Base-by-base conservation (phyloP, 2,797 vertebrate genomes). In the Lateolabrax maculatus region DNA sequence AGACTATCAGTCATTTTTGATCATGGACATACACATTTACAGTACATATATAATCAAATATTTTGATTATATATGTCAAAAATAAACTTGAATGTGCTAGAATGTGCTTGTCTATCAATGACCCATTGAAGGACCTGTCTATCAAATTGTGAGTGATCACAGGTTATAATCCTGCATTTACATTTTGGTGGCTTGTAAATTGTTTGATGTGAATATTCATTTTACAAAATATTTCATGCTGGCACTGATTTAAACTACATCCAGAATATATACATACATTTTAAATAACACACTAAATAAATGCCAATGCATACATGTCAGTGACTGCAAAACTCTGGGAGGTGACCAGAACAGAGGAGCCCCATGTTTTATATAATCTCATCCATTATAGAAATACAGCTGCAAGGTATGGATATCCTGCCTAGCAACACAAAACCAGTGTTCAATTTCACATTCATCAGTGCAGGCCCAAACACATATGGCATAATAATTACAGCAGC, bases 371-470 rank as follows among this genome's bases (percentile, higher is more conserved):
- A 75, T 62, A 64, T 76, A 74, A 75, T 75, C 65, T 79, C 68
- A 81, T 81, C 63, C 65, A 65, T 87, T 70, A 69, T 70, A 23
- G 16, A 90, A 66, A 57, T 82, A 44, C 71, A 77, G 67, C 73
- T 72, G 61, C 15, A 65, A 81, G 25, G 31, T 75, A 58, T 56
- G 56, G 31, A 75, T 83, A 79, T 68, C 86, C 89, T 89, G 87
- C 91, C 85, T 79, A 63, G 91, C 86, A 92, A 93, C 91, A 89
- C 53, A 64, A 68, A 34, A 75, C n/a, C 68, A 36, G 65, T 0
- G 39, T 29, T 31, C 61, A 84, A 49, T 85, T 92, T 81, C 25
- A 80, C 67, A 74, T 55, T 86, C 52, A 83, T 78, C 71, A 74
- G 79, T 60, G 23, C 49, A 68, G 71, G 75, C 36, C 36, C 39